These are phyloP conservation scores for Drosophila melanica DNA, from an alignment of 1,140 invertebrate species.

Conservation along the genomic window DNA sequence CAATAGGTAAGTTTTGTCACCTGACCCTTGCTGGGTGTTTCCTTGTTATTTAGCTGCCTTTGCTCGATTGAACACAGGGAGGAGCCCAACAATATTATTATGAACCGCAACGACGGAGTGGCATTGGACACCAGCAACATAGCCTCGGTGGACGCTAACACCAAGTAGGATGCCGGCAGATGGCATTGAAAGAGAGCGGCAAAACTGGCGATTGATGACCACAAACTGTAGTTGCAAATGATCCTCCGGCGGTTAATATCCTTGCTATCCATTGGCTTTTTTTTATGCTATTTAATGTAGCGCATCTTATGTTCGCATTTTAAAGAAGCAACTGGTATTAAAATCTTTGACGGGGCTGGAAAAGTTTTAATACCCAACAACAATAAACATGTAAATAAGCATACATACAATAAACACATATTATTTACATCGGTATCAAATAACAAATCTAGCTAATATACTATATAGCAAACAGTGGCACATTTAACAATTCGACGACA, in stretches of 20 bases:
- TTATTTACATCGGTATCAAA: constrained; percentile 28
- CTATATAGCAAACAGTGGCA: not conserved
- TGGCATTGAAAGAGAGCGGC: not conserved
- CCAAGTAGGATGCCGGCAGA: constrained; percentile 22
- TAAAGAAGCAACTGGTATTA: constrained; percentile 52
- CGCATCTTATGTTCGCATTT: constrained; percentile 25
- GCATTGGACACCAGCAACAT: constrained; percentile 32
- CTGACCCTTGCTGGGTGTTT: not conserved
- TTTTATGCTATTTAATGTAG: constrained; percentile 28
- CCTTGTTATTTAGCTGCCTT: not conserved
- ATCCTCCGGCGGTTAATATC: constrained; percentile 43
- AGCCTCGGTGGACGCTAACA: constrained; percentile 33
- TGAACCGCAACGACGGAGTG: constrained; percentile 26
- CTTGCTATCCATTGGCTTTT: constrained; percentile 45
- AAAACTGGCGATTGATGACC: constrained; percentile 28
- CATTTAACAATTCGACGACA: not conserved
- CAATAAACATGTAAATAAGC: constrained; percentile 43
- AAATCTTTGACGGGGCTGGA: constrained; percentile 76
- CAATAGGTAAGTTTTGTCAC: constrained; percentile 54
- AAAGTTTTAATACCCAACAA: constrained; percentile 72
- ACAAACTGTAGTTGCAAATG: constrained; percentile 43
- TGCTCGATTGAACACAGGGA: constrained; percentile 20
- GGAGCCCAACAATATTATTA: constrained; percentile 42
- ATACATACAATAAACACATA: constrained; percentile 19
- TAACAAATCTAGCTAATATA: constrained; percentile 7